Evolutionary conservation across 2,797 vertebrate genomes (phyloP).

Genomic region (Darevskia nairensis): DNA sequence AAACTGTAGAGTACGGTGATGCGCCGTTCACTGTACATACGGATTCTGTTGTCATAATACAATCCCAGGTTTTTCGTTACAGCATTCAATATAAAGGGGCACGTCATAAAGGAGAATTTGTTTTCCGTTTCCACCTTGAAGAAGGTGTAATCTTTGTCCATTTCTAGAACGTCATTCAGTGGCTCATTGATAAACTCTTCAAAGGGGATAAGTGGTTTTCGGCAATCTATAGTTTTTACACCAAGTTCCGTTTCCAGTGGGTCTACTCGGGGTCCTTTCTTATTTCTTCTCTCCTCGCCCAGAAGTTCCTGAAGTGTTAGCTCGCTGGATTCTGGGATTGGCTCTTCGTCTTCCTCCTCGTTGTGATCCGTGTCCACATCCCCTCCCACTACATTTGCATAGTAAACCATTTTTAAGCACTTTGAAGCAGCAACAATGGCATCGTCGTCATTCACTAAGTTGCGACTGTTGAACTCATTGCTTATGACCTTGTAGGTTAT

Average conservation of each 20-base stretch:
- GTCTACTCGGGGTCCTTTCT: constrained; percentile 93
- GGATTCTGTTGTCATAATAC: constrained; percentile 98
- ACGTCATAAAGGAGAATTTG: constrained; percentile 99
- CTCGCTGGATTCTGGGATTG: constrained; percentile 91
- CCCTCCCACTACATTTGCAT: constrained; percentile 93
- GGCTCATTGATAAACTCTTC: constrained; percentile 98
- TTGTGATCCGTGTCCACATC: constrained; percentile 91
- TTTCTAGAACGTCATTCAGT: constrained; percentile 97
- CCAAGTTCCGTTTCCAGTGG: constrained; percentile 93
- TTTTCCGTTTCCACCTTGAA: constrained; percentile 98
- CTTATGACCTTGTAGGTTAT: constrained; percentile 98
- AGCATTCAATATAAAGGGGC: constrained; percentile 95
- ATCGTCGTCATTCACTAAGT: constrained; percentile 95
- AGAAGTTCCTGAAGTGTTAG: constrained; percentile 94
- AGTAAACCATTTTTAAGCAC: constrained; percentile 98
- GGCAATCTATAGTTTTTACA: constrained; percentile 90
- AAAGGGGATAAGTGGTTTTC: constrained; percentile 91
- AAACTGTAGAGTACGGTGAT: constrained; percentile 98
- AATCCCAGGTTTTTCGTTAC: constrained; percentile 97
- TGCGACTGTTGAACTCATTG: constrained; percentile 92
- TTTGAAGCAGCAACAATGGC: constrained; percentile 94
- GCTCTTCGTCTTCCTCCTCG: constrained; percentile 95
- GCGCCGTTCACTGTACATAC: constrained; percentile 98
- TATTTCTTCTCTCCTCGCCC: constrained; percentile 94
- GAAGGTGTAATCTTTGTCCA: constrained; percentile 99